Base-by-base conservation (phyloP, 2,113 vertebrate genomes). In the Calidris pygmaea region DNA sequence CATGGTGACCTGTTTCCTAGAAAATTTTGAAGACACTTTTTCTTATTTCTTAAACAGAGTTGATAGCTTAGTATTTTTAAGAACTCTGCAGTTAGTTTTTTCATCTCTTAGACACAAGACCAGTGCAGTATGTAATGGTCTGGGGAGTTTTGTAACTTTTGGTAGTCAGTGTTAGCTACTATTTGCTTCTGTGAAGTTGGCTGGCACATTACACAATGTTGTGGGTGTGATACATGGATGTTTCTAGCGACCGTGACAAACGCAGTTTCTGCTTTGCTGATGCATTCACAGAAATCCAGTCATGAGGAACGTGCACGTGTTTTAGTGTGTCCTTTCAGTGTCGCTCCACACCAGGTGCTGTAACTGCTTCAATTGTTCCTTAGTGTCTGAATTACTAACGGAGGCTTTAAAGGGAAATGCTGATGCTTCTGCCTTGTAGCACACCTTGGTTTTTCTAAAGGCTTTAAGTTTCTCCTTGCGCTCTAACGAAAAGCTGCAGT, bases 401-500 rank as follows among this genome's bases (percentile, higher is more conserved):
- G 76, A 86, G 59, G 47, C 93, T 67, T 35, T 35, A 2, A 53
- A 73, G 66, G 87, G 83, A 66, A 78, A 56, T 14, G 74, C 68
- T 73, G 77, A 22, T 72, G 83, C 65, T 79, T 89, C 71, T 88
- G 60, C 85, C 79, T 81, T 37, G 50, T 62, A 79, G 75, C 78
- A 53, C 79, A n/a, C 85, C 75, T 95, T 81, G 63, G 47, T 52
- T 95, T 72, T 93, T 77, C 93, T 83, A 27, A 68, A 95, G 92
- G 89, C 83, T 95, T 87, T 77, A 15, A 75, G 77, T 76, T 90
- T 45, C 84, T 89, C 87, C 81, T 86, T 72, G 85, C 47, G 3
- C 72, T 84, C 88, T 93, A 81, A 92, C 45, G 84, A 85, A 63
- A 59, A 56, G 72, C 95, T 95, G 87, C 85, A 29, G 85, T 78